These are phyloP conservation scores for Cylas formicarius DNA, from an alignment of 1,140 invertebrate species.

Conservation along the genomic window DNA sequence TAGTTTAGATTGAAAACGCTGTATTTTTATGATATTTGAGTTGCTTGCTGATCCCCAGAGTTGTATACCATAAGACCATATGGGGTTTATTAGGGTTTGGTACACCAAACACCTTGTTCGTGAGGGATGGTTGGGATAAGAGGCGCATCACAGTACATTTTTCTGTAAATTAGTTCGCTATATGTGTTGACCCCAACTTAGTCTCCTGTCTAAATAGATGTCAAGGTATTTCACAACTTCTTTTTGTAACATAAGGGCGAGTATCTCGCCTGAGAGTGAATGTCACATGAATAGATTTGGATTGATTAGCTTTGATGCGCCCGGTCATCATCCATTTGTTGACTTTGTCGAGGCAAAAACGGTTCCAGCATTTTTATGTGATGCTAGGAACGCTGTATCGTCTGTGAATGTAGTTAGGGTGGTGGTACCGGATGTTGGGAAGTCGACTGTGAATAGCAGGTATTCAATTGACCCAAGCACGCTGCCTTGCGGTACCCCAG, in stretches of 20 bases:
- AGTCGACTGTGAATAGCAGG: slow-evolving; percentile 30
- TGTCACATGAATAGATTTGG: slow-evolving; percentile 10
- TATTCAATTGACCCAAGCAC: slow-evolving; percentile 32
- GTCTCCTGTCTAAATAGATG: too few species aligned
- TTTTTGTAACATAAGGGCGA: slow-evolving; percentile 3
- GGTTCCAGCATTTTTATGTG: not conserved
- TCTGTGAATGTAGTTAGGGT: slow-evolving; percentile 29
- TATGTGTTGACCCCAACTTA: too few species aligned
- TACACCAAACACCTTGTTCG: too few species aligned
- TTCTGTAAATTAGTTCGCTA: too few species aligned
- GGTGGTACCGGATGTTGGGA: slow-evolving; percentile 18
- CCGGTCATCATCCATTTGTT: slow-evolving; percentile 8
- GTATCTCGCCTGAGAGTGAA: slow-evolving; percentile 4
- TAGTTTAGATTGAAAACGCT: too few species aligned
- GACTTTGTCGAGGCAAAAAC: slow-evolving; percentile 1
- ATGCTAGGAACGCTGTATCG: slow-evolving; percentile 25
- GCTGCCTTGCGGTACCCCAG: slow-evolving; percentile 36
- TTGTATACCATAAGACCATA: too few species aligned
- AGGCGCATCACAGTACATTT: too few species aligned
- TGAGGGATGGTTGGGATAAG: too few species aligned
- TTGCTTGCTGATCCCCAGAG: too few species aligned
- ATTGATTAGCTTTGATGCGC: slow-evolving; percentile 11
- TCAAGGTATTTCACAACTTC: slow-evolving; percentile 3
- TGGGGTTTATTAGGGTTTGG: too few species aligned
- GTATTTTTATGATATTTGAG: too few species aligned